A percentile compares a stretch with the other conserved stretches of the same genome.
Evolutionary conservation across 2,888 invertebrate genomes (phyloP).

Genomic region (Parasteatoda lunata): DNA sequence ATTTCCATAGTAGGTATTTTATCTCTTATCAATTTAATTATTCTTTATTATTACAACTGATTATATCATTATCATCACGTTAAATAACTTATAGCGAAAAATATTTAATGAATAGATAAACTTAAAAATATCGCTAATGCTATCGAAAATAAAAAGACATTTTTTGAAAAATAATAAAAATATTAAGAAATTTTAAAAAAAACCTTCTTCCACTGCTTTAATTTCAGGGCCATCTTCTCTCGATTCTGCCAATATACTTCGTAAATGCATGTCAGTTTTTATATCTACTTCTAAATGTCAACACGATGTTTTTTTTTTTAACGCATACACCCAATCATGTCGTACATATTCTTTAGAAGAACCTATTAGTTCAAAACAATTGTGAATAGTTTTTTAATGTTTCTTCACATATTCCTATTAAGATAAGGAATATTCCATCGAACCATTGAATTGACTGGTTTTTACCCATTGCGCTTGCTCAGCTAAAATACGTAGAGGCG

Average conservation of each 20-base stretch:
- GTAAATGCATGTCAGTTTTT: constrained; percentile 44
- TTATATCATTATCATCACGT: background rate
- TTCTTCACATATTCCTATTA: background rate
- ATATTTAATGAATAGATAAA: background rate
- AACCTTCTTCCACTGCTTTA: constrained; percentile 67
- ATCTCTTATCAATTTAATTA: no score
- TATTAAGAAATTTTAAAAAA: background rate
- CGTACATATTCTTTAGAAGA: no score
- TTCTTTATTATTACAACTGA: background rate
- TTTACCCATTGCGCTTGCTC: constrained; percentile 34
- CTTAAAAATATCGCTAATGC: background rate
- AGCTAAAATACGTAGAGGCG: constrained; percentile 62
- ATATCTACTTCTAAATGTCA: background rate
- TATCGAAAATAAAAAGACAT: background rate
- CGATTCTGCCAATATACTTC: constrained; percentile 29
- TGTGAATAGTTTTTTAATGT: background rate
- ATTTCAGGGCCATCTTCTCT: constrained; percentile 65
- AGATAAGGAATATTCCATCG: constrained; percentile 49
- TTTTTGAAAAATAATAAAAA: constrained; percentile 7
- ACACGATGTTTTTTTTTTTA: no score
- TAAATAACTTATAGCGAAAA: background rate
- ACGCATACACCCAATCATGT: no score
- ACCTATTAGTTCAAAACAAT: no score
- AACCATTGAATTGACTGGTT: constrained; percentile 39
- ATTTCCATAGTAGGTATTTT: no score